These are phyloP conservation scores for Lutjanus erythropterus DNA, from an alignment of 2,113 vertebrate genomes.

Conservation along the genomic window DNA sequence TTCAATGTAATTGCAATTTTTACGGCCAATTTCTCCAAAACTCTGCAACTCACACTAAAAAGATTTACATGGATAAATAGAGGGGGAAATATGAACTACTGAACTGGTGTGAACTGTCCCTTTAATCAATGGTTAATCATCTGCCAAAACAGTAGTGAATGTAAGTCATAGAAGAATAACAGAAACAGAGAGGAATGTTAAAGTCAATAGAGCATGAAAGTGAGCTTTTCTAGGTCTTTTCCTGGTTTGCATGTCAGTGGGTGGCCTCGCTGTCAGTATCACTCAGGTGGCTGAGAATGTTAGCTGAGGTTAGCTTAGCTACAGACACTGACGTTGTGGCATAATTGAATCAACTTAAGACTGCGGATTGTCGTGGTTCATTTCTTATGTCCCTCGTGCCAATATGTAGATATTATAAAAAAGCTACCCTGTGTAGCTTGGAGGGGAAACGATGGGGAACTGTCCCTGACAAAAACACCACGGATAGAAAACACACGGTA, in stretches of 20 bases:
- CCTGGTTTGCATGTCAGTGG: neutral
- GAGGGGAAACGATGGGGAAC: neutral
- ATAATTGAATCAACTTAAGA: neutral
- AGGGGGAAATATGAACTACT: no score
- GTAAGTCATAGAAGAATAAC: neutral
- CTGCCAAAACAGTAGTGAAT: neutral
- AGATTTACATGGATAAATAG: no score
- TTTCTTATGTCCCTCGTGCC: no score
- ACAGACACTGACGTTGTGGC: neutral
- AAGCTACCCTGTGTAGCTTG: accelerated
- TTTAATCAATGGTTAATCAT: neutral
- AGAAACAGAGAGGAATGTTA: neutral
- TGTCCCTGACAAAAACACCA: neutral
- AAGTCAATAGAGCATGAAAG: neutral
- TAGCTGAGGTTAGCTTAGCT: conserved; percentile 41
- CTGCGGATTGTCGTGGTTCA: neutral
- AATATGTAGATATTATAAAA: no score
- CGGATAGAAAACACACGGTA: neutral
- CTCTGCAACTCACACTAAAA: no score
- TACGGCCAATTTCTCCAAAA: no score
- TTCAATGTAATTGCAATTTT: no score
- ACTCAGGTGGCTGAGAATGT: neutral
- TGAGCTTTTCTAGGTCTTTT: neutral
- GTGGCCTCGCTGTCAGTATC: neutral
- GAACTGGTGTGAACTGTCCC: no score